Conservation (phyloP, 2,797 vertebrate genomes). For the Orestias chungarensis region DNA sequence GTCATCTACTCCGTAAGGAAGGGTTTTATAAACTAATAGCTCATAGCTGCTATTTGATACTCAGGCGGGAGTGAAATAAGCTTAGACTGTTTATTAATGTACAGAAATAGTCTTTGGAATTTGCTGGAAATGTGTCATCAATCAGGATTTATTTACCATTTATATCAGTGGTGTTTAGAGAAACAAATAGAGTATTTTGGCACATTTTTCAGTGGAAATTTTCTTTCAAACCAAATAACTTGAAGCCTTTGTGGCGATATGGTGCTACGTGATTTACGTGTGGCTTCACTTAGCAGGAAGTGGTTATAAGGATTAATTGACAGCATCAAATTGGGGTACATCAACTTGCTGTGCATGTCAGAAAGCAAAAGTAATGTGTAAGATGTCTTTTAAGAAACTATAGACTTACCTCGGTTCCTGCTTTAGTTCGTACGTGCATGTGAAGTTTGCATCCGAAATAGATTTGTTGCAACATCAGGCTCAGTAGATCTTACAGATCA, state of each 20-base stretch:
- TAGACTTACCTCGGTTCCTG: background rate
- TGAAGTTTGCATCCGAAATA: background rate
- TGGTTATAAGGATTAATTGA: constrained; percentile 23
- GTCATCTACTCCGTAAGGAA: constrained; percentile 54
- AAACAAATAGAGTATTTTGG: constrained; percentile 16
- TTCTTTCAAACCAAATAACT: background rate
- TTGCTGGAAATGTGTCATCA: constrained; percentile 67
- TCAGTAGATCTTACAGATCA: background rate
- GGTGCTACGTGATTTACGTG: background rate
- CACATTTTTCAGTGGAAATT: background rate
- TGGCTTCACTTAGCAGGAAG: constrained; percentile 38
- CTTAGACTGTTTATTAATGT: constrained; percentile 59
- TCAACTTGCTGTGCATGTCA: background rate
- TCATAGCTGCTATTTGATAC: constrained; percentile 71
- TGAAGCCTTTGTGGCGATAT: background rate
- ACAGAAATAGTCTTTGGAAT: constrained; percentile 64
- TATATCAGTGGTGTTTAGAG: constrained; percentile 32
- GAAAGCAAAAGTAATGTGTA: background rate
- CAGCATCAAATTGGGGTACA: background rate
- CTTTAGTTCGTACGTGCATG: background rate
- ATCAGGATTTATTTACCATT: constrained; percentile 48
- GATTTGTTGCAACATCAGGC: background rate
- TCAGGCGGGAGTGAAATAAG: constrained; percentile 52
- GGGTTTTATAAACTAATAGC: constrained; percentile 50
- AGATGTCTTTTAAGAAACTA: background rate